Base-by-base conservation (phyloP, 2,797 vertebrate species). In the Hippopotamyrus pictus region DNA sequence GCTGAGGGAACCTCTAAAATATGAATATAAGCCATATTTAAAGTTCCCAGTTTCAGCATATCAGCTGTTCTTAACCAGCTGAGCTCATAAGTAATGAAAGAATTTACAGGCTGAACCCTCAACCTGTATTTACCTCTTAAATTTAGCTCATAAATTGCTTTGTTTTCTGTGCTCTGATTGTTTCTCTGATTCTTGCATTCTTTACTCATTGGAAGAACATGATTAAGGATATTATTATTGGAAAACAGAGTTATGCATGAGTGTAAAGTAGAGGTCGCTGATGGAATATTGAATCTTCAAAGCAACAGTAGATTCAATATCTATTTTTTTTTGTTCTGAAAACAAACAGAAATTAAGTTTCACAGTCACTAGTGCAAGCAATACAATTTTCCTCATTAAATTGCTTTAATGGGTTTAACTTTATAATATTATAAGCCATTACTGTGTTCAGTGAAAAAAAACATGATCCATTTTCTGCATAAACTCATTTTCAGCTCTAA, bases 351-450 rank as follows among this genome's bases (percentile, higher is more conserved):
- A 82, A 82, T 82, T 46, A 82, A 22, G 76, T 82, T 82, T 82
- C 76, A 82, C 41, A 82, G 76, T 82, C 76, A 82, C 76, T 82
- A 46, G 76, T 82, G 76, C 76, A 82, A n/a, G 41, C 76, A 82
- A 82, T 46, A 82, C 41, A 82, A 46, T 82, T 82, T 82, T 82
- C 76, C 29, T 82, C 76, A 82, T 82, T 82, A 82, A 82, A 46
- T 46, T 82, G 76, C 76, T 82, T 82, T 82, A 82, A 82, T 82
- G 76, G 41, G 41, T 82, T 82, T 82, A 82, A 82, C 76, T 82
- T 82, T 46, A 82, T 82, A 82, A 82, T 82, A 82, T 82, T 82
- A 82, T 82, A 82, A 82, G 76, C 76, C 76, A 82, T 82, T 82
- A 82, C 76, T 46, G 76, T 44, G 76, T 82, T 82, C 41, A 82